Percentiles rank a stretch among this genome's conserved stretches.
Conservation (phyloP, 2,888 invertebrate species). For the Macaria notata region DNA sequence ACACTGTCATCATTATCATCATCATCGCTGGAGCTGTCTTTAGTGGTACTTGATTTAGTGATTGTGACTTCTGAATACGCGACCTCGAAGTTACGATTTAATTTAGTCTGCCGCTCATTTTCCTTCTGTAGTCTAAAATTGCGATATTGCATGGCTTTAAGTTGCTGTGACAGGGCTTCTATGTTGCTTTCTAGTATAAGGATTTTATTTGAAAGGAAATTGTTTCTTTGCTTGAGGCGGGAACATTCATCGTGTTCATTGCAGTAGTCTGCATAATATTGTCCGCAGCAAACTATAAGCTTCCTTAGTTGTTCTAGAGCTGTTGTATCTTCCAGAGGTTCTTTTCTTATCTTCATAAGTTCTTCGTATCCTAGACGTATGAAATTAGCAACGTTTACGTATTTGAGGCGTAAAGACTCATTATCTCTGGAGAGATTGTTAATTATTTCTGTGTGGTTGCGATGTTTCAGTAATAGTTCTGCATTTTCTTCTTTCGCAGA, state of each 20-base stretch:
- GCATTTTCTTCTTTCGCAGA: constrained; percentile 43
- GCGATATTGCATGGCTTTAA: constrained; percentile 40
- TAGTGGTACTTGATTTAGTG: constrained; percentile 2
- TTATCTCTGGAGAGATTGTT: constrained; percentile 44
- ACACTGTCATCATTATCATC: not conserved
- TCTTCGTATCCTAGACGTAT: constrained; percentile 54
- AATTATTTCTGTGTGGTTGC: constrained; percentile 37
- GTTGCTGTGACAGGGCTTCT: constrained; percentile 40
- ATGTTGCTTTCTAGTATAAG: constrained; percentile 50
- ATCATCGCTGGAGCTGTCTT: constrained; percentile 1
- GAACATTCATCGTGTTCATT: constrained; percentile 45
- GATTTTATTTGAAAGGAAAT: constrained; percentile 53
- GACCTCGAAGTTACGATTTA: constrained; percentile 6
- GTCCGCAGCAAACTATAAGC: constrained; percentile 52
- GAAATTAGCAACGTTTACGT: constrained; percentile 43
- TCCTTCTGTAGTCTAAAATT: constrained; percentile 39
- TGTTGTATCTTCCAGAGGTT: constrained; percentile 38
- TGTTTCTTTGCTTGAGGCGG: constrained; percentile 52
- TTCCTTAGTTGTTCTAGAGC: constrained; percentile 47
- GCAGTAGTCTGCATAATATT: constrained; percentile 51
- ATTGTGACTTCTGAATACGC: constrained; percentile 18
- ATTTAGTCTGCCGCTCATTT: constrained; percentile 18
- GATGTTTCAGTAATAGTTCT: constrained; percentile 41
- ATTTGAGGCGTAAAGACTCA: constrained; percentile 39
- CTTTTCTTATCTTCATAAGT: constrained; percentile 45